Conservation (phyloP, 2,113 vertebrate genomes). For the Neoarius graeffei region DNA sequence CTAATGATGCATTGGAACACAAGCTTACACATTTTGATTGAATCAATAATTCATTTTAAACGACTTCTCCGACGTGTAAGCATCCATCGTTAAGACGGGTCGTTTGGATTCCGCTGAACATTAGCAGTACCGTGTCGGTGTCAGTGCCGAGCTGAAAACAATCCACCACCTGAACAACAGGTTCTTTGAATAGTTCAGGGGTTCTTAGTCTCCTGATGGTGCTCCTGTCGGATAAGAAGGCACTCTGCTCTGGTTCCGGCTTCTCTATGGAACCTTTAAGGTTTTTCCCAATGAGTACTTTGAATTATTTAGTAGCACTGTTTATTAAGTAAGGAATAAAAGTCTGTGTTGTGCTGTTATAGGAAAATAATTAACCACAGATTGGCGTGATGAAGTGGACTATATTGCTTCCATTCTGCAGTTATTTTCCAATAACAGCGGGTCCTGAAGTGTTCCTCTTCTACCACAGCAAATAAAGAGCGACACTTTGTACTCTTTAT, state of each 20-base stretch:
- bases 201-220: neutral
- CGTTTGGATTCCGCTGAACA: neutral
- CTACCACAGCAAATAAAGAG: too few relatives aligned
- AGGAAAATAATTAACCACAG: too few relatives aligned
- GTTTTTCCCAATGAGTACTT: neutral
- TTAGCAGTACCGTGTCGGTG: neutral
- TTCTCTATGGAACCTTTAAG: neutral
- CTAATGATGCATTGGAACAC: neutral
- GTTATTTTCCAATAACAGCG: too few relatives aligned
- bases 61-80: neutral
- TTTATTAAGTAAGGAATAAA: too few relatives aligned
- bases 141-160: neutral
- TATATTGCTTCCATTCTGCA: too few relatives aligned
- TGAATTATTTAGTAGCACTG: too few relatives aligned
- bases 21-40: slow-evolving; percentile 1
- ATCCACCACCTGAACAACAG: neutral
- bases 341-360: too few relatives aligned
- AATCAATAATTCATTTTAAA: neutral
- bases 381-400: too few relatives aligned
- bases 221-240: neutral
- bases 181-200: neutral
- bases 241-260: neutral
- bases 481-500: too few relatives aligned
- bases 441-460: too few relatives aligned
- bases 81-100: neutral